Conservation (phyloP, 2,888 invertebrate genomes). For the Cheilosia variabilis region DNA sequence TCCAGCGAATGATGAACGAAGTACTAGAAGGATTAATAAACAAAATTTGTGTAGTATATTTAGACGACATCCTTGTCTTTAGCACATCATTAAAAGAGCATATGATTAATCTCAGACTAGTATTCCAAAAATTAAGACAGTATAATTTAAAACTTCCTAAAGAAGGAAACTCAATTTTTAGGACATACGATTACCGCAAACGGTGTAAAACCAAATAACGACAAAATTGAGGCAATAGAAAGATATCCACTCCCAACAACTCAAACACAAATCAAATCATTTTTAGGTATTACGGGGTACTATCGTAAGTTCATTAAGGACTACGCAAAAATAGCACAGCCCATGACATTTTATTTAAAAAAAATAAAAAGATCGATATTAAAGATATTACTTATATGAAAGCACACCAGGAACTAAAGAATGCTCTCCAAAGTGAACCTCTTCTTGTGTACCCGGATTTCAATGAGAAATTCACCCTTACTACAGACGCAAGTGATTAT, state of each 20-base stretch:
- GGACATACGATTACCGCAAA: constrained; percentile 79
- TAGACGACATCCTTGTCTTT: constrained; percentile 49
- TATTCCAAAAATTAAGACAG: constrained; percentile 63
- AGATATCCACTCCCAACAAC: constrained; percentile 76
- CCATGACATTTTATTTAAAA: no score
- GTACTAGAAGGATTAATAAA: constrained; percentile 41
- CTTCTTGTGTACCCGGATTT: neutral
- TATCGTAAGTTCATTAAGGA: constrained; percentile 63
- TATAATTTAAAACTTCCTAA: constrained; percentile 77
- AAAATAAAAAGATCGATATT: no score
- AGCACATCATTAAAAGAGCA: constrained; percentile 38
- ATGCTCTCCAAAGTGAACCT: neutral
- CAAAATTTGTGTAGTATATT: constrained; percentile 60
- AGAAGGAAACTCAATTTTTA: constrained; percentile 75
- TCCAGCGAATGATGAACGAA: constrained; percentile 55
- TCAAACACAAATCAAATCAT: constrained; percentile 76
- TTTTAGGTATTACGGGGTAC: constrained; percentile 30
- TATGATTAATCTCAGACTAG: constrained; percentile 65
- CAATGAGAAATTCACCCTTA: neutral
- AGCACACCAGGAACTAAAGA: constrained; percentile 18
- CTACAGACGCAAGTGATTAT: constrained; percentile 15
- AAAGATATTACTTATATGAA: no score
- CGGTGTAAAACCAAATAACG: constrained; percentile 78
- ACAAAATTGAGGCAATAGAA: constrained; percentile 77
- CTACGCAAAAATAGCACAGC: no score